These are phyloP conservation scores for Gymnocephalus cernua DNA, from an alignment of 2,113 vertebrate species.

Conservation along the genomic window DNA sequence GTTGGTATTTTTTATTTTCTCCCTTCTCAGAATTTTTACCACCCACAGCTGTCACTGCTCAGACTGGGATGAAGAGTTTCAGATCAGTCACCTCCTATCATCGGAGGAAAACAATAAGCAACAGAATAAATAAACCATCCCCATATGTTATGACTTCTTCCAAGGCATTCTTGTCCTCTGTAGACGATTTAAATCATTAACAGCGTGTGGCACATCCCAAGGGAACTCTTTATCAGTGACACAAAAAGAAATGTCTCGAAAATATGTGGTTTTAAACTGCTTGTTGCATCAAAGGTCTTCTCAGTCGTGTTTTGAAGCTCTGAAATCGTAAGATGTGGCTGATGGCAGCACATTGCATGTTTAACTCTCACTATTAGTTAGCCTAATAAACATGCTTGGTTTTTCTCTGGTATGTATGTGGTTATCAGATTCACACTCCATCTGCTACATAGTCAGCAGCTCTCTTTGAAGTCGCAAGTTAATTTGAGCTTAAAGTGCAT, in stretches of 20 bases:
- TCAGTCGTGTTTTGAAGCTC: conserved; percentile 49
- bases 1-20: conserved; percentile 1
- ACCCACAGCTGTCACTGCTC: conserved; percentile 20
- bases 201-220: conserved; percentile 46
- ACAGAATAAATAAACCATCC: conserved; percentile 40
- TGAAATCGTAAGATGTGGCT: conserved; percentile 72
- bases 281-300: conserved; percentile 67
- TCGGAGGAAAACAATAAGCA: conserved; percentile 49
- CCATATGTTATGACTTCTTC: conserved; percentile 57
- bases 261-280: conserved; percentile 49
- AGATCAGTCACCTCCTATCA: conserved; percentile 28
- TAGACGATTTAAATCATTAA: conserved; percentile 44
- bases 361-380: conserved; percentile 74
- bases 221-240: conserved; percentile 49
- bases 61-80: neutral
- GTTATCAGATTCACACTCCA: conserved; percentile 55
- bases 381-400: conserved; percentile 61
- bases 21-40: conserved; percentile 34
- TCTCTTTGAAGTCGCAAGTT: conserved; percentile 52
- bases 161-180: conserved; percentile 36
- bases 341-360: conserved; percentile 40
- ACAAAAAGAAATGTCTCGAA: conserved; percentile 49
- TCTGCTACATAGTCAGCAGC: conserved; percentile 53
- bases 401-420: conserved; percentile 65
- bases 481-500: conserved; percentile 30